A percentile compares a stretch with the other conserved stretches of the same genome.
Evolutionary conservation across 2,797 vertebrate species (phyloP).

Genomic region (Leptodactylus fallax): DNA sequence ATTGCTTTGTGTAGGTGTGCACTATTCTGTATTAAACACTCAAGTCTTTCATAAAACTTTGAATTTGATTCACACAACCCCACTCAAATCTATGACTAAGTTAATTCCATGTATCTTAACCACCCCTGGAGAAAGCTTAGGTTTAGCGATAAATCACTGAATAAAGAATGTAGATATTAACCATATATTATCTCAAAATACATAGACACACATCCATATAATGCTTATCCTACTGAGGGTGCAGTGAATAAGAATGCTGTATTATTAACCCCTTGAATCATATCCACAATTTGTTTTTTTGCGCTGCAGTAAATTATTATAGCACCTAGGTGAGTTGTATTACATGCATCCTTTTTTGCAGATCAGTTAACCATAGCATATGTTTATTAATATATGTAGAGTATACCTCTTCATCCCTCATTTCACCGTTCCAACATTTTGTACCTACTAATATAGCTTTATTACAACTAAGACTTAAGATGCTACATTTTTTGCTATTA

Average conservation of each 20-base stretch:
- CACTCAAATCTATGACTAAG: neutral
- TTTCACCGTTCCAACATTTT: neutral
- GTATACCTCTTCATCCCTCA: neutral
- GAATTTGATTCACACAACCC: neutral
- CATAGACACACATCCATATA: neutral
- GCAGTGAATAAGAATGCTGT: neutral
- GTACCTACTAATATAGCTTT: neutral
- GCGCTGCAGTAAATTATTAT: neutral
- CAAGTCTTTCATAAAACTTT: constrained; percentile 36
- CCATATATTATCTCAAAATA: neutral
- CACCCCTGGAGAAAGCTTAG: neutral
- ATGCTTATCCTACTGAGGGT: neutral
- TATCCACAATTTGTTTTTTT: neutral
- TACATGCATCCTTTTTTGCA: neutral
- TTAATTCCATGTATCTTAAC: constrained; percentile 8
- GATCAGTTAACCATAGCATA: neutral
- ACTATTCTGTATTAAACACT: constrained; percentile 28
- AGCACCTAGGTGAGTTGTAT: neutral
- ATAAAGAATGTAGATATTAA: neutral
- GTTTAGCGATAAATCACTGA: neutral
- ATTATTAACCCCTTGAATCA: neutral
- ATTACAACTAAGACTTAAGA: neutral
- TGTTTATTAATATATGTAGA: neutral
- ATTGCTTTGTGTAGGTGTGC: constrained; percentile 47
- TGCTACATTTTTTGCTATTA: neutral